Base-by-base conservation (phyloP, 1,140 invertebrate genomes). In the Cydia amplana region DNA sequence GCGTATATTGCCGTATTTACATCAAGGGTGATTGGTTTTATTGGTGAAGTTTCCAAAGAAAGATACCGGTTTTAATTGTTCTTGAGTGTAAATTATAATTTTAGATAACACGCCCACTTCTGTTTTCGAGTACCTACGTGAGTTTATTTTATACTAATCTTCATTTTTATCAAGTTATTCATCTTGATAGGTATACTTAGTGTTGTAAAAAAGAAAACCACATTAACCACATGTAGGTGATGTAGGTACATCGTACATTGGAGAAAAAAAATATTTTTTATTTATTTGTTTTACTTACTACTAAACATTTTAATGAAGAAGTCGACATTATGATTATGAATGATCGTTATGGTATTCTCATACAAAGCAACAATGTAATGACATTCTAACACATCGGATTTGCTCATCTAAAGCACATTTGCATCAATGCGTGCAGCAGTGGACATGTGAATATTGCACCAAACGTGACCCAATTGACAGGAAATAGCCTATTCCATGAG, bases 381-480 rank as follows among this genome's bases (percentile, higher is more conserved):
- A 51, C n/a, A 3, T 4, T 51, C 5, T 6, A 18, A 0, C n/a
- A 51, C 49, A n/a, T 51, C 18, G n/a, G n/a, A 49, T 9, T 14
- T 51, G 49, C 16, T n/a, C 18, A 51, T 51, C 12, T 18, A 51
- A 18, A 51, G 16, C n/a, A 51, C 49, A n/a, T 18, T 18, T n/a
- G 49, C 49, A 7, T 20, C 55, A 23, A 32, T 36, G 65, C 72
- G 72, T 70, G 46, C 18, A 65, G 70, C 43, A 74, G 74, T 77
- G 10, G 43, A 64, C 78, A 76, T 75, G 80, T 80, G 78, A 76
- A 79, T 79, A 79, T 79, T 81, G 67, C 76, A 78, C 73, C 55
- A 60, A 64, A 79, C 77, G 80, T 83, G 85, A 83, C 79, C 79
- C 63, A 84, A 84, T 84, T 80, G 75, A 84, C 79, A 80, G 82